A percentile compares a stretch with the other conserved stretches of the same genome.
These are phyloP conservation scores for Diploptera punctata DNA, from an alignment of 2,888 invertebrate species.

Conservation along the genomic window DNA sequence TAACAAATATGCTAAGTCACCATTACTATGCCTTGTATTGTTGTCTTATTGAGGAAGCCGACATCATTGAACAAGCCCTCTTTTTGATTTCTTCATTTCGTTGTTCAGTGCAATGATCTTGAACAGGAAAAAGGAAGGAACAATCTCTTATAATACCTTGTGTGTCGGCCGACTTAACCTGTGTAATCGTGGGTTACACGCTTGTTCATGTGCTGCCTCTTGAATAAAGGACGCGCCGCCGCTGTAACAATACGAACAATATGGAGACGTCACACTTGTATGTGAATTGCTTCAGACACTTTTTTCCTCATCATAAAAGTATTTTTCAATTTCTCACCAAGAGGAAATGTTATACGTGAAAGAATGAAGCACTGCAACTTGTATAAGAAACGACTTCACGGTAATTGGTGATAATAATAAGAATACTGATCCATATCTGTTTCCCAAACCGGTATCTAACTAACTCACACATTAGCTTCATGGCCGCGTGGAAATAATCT, in stretches of 20 bases:
- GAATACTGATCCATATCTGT: background rate
- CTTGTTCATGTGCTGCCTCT: background rate
- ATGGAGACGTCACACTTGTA: constrained; percentile 27
- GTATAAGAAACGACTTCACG: background rate
- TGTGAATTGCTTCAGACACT: background rate
- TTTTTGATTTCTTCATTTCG: constrained; percentile 29
- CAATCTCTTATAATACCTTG: background rate
- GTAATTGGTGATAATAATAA: background rate
- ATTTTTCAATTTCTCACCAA: background rate
- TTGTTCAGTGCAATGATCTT: constrained; percentile 7
- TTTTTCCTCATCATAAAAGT: background rate
- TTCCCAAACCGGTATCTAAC: no score
- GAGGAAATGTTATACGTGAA: constrained; percentile 7
- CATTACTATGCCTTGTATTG: constrained; percentile 19
- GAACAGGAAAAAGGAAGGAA: constrained; percentile 3
- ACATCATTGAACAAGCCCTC: constrained; percentile 14
- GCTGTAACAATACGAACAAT: constrained; percentile 14
- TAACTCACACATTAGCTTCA: no score
- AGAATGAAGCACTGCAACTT: background rate
- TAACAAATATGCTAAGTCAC: constrained; percentile 1
- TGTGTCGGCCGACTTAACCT: constrained; percentile 22
- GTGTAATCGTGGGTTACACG: constrained; percentile 28
- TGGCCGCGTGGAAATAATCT: no score
- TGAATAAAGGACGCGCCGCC: background rate
- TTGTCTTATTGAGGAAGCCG: constrained; percentile 12